Evolutionary conservation across 1,140 invertebrate genomes (phyloP), one percentile per base, ranked within the genome.

Genomic region (Drosophila punjabiensis): DNA sequence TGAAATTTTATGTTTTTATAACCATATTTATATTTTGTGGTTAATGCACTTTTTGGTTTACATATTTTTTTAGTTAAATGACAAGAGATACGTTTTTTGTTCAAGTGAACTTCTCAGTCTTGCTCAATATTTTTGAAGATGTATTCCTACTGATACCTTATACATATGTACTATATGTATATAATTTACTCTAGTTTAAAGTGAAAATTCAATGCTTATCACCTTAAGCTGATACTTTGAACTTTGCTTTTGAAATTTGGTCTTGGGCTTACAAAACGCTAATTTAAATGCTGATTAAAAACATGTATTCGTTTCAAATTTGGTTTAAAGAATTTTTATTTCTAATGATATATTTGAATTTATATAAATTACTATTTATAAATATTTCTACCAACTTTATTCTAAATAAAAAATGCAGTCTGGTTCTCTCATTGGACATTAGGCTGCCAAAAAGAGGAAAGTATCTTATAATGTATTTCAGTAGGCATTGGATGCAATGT

Each of bases 381-480:
- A 28, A 28, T 16, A 16, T 28, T 14, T 30, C 10, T 14, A n/a
- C 9, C 4, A 50, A 52, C 4, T 8, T 0, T 10, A 52, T 14
- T n/a, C 2, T 1, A 33, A 33, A 20, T 18, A 18, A 33, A 2
- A 37, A 56, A 20, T 24, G 0, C 7, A 7, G n/a, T 18, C 16
- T 32, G 5, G 11, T 63, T 20, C 0, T 45, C 4, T 8, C 6
- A 9, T 14, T 2, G 9, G 5, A 4, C 28, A 30, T 18, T 52
- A 2, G 32, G 3, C 28, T 35, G 11, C 52, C 20, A 18, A 13
- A 18, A 53, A 20, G 20, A 24, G 6, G 6, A 28, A 37, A 39
- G 24, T 24, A 11, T 24, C 32, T 47, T 43, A 20, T 77, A 70
- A 84, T 81, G 70, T 78, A 78, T 75, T 84, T 75, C 71, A 66